These are phyloP conservation scores for Gymnocephalus cernua DNA, from an alignment of 2,113 vertebrate species.

Conservation along the genomic window DNA sequence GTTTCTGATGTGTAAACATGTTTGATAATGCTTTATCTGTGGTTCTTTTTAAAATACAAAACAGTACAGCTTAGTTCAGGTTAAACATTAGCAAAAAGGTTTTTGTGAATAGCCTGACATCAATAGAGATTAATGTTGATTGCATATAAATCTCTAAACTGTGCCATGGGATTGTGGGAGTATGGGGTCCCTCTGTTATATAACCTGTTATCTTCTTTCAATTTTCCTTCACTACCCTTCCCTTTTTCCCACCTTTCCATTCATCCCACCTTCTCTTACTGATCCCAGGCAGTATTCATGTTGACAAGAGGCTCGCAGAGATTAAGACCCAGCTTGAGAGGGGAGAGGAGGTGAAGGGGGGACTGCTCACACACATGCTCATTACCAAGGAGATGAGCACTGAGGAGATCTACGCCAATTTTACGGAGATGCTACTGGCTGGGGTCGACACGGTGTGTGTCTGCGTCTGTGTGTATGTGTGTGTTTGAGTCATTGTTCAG, in stretches of 20 bases:
- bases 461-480: slow-evolving; percentile 1
- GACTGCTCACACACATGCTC: slow-evolving; percentile 90
- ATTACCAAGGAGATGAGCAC: slow-evolving; percentile 88
- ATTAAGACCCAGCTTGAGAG: slow-evolving; percentile 84
- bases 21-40: no score
- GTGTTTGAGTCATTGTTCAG: slow-evolving; percentile 36
- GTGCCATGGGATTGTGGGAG: neutral
- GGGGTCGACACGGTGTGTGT: slow-evolving; percentile 91
- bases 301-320: slow-evolving; percentile 87
- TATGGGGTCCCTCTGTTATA: slow-evolving; percentile 49
- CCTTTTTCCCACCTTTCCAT: neutral
- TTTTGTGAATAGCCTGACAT: no score
- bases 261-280: slow-evolving; percentile 50
- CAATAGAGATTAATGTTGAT: no score
- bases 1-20: no score
- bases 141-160: no score
- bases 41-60: no score
- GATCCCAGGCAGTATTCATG: slow-evolving; percentile 89
- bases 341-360: slow-evolving; percentile 87
- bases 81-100: no score
- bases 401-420: slow-evolving; percentile 94
- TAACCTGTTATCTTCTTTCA: slow-evolving; percentile 42
- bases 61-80: no score
- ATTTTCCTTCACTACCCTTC: slow-evolving; percentile 1
- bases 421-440: slow-evolving; percentile 95